These are phyloP conservation scores for Abrostola tripartita DNA, from an alignment of 2,888 invertebrate species.

Conservation along the genomic window DNA sequence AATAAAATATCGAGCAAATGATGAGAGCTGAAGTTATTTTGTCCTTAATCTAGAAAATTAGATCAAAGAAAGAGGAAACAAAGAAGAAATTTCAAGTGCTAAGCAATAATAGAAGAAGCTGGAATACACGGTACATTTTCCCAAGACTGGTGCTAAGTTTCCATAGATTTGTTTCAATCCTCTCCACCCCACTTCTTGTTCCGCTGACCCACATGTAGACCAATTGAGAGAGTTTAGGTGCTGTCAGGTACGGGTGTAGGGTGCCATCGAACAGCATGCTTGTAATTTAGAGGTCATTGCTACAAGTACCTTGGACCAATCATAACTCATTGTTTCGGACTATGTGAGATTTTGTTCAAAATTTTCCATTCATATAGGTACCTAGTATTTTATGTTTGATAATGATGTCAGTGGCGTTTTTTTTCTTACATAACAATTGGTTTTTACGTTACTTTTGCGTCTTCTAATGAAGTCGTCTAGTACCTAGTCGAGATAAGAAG, in stretches of 20 bases:
- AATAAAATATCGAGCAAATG: too few species aligned
- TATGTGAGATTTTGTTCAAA: not conserved
- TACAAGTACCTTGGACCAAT: conserved; percentile 40
- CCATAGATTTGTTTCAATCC: not conserved
- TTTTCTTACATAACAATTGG: too few species aligned
- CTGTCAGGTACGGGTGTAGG: conserved; percentile 74
- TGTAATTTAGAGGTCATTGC: conserved; percentile 40
- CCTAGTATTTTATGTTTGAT: not conserved
- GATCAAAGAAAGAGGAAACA: too few species aligned
- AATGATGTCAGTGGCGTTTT: too few species aligned
- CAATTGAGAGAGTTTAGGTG: conserved; percentile 80
- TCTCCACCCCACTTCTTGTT: conserved; percentile 33
- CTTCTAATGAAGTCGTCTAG: too few species aligned
- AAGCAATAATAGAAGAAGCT: too few species aligned
- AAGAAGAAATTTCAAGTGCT: too few species aligned
- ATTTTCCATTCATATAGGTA: not conserved
- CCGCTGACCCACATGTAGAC: conserved; percentile 60
- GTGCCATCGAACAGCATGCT: conserved; percentile 31
- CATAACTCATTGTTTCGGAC: conserved; percentile 24
- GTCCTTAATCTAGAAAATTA: too few species aligned
- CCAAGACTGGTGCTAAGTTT: not conserved
- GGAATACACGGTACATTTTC: too few species aligned
- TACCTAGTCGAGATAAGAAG: too few species aligned
- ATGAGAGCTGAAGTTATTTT: too few species aligned
- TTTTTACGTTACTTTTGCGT: too few species aligned